These are phyloP conservation scores for Amphipoea oculea DNA, from an alignment of 2,888 invertebrate species.

Conservation along the genomic window DNA sequence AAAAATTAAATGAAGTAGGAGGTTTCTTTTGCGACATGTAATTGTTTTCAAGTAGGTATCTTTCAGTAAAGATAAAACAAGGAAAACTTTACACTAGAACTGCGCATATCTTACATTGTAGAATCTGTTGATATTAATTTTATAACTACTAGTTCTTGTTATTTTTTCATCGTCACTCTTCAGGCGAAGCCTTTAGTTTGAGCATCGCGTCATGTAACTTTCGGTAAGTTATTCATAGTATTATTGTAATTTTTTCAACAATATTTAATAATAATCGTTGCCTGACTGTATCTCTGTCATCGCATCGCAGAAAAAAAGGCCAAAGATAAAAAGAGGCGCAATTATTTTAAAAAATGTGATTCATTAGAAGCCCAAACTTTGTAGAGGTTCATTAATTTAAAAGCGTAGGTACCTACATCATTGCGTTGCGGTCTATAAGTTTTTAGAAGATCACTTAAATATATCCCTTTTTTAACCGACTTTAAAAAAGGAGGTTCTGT, in stretches of 20 bases:
- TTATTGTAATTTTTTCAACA: neutral
- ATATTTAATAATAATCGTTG: neutral
- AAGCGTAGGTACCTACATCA: neutral
- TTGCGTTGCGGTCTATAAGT: neutral
- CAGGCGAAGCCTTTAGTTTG: neutral
- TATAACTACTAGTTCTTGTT: neutral
- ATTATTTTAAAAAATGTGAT: no score
- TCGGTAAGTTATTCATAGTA: neutral
- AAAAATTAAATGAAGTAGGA: neutral
- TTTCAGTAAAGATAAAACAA: slow-evolving; percentile 11
- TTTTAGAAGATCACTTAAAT: neutral
- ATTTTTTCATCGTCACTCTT: slow-evolving; percentile 1
- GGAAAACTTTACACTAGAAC: slow-evolving; percentile 1
- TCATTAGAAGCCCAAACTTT: neutral
- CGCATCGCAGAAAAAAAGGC: neutral
- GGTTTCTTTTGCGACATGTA: neutral
- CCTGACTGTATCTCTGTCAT: neutral
- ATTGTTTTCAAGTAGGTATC: neutral
- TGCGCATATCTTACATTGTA: slow-evolving; percentile 13
- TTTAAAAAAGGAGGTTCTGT: no score
- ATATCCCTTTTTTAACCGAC: neutral
- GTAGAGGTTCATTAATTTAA: neutral
- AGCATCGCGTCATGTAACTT: neutral
- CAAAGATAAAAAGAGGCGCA: neutral
- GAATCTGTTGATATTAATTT: neutral